Evolutionary conservation across 2,797 vertebrate species (phyloP).

Genomic region (Agapornis canus): DNA sequence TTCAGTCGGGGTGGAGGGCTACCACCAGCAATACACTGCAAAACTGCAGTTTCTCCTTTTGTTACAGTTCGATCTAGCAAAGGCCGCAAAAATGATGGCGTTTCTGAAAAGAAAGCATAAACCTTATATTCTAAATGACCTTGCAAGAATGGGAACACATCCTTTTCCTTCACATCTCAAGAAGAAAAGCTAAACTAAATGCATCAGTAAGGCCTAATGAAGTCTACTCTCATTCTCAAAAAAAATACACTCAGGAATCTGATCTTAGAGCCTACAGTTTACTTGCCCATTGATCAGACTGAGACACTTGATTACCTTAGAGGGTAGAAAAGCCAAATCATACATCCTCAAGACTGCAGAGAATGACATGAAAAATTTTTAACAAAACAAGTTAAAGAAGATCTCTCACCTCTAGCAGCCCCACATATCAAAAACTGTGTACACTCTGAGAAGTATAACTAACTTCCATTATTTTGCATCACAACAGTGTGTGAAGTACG

Average conservation of each 20-base stretch:
- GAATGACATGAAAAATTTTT: not conserved
- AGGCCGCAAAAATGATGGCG: constrained; percentile 90
- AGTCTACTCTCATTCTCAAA: not conserved
- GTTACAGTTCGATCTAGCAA: constrained; percentile 91
- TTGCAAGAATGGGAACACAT: not conserved
- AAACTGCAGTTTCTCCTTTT: constrained; percentile 92
- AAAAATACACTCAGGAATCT: not conserved
- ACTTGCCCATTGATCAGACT: not conserved
- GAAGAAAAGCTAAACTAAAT: constrained; percentile 21
- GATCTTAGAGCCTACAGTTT: not conserved
- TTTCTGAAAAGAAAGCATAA: constrained; percentile 82
- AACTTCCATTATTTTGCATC: not conserved
- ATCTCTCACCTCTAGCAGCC: not conserved
- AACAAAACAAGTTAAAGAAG: not conserved
- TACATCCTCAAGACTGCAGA: not conserved
- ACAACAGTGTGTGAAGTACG: not conserved
- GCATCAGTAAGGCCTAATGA: not conserved
- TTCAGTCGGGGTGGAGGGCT: constrained; percentile 91
- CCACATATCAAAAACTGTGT: not conserved
- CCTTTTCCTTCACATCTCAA: not conserved
- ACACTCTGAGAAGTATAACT: not conserved
- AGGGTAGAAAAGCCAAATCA: not conserved
- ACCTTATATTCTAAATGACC: not conserved
- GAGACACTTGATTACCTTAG: not conserved
- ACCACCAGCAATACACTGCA: constrained; percentile 95